These are phyloP conservation scores for Tetragnatha montana DNA, from an alignment of 2,888 invertebrate species.

Conservation along the genomic window DNA sequence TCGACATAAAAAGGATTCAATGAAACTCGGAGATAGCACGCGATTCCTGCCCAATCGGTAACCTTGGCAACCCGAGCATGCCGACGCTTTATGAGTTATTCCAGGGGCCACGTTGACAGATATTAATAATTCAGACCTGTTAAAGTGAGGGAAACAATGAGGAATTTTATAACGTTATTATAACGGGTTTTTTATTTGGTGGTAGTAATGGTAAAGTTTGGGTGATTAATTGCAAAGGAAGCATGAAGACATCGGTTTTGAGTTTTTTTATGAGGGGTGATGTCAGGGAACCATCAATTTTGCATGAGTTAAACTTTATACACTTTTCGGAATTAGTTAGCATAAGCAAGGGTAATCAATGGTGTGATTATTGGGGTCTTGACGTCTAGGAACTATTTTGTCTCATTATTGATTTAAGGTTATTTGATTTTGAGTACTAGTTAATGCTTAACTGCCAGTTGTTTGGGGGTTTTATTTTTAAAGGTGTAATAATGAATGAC, in stretches of 20 bases:
- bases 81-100: neutral
- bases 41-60: neutral
- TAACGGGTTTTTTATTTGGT: neutral
- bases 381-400: neutral
- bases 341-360: neutral
- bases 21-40: neutral
- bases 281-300: neutral
- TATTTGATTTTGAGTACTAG: neutral
- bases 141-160: neutral
- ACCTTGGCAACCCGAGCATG: neutral
- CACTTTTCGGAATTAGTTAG: neutral
- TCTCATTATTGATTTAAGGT: neutral
- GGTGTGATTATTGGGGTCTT: neutral
- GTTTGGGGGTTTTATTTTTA: neutral
- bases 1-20: slow-evolving; percentile 15
- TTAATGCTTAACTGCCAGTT: neutral
- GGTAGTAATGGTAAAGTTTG: neutral
- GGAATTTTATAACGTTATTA: neutral
- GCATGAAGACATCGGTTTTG: neutral
- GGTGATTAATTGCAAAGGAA: neutral
- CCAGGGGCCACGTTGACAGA: neutral
- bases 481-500: too few relatives aligned
- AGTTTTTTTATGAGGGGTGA: neutral
- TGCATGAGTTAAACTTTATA: neutral
- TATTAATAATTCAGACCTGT: neutral